Conservation (phyloP, 2,888 invertebrate species). For the Timema podura region DNA sequence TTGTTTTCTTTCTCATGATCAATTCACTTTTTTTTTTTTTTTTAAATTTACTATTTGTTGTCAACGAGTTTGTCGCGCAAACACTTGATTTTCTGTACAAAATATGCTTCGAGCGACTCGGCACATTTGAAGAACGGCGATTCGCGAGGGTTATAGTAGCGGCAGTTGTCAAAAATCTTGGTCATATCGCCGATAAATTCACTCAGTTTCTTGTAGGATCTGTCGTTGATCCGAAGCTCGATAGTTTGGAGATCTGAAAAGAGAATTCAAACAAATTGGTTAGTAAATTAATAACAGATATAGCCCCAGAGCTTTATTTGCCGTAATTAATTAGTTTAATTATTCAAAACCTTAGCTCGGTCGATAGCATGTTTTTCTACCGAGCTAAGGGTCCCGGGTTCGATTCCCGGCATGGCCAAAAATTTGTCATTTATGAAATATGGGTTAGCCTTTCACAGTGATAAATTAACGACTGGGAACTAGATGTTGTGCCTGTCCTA, state of each 20-base stretch:
- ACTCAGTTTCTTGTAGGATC: slow-evolving; percentile 78
- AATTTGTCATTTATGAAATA: too few species aligned
- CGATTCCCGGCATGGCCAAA: too few species aligned
- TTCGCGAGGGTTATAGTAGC: slow-evolving; percentile 94
- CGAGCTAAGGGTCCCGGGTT: too few species aligned
- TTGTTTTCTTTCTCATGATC: too few species aligned
- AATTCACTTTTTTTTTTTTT: too few species aligned
- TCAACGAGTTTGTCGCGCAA: slow-evolving; percentile 59
- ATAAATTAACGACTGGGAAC: too few species aligned
- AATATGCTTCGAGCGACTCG: slow-evolving; percentile 90
- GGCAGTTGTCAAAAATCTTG: slow-evolving; percentile 98
- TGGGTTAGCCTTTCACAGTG: too few species aligned
- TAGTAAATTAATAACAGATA: not conserved
- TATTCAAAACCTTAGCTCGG: not conserved
- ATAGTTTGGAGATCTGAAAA: slow-evolving; percentile 87
- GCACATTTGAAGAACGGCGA: slow-evolving; percentile 96
- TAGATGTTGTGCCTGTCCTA: too few species aligned
- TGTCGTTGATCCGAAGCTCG: slow-evolving; percentile 78
- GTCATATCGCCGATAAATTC: slow-evolving; percentile 98
- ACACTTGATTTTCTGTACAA: slow-evolving; percentile 88
- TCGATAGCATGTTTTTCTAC: too few species aligned
- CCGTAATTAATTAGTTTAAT: not conserved
- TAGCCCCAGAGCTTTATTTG: too few species aligned
- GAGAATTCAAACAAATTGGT: slow-evolving; percentile 24
- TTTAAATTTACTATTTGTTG: slow-evolving; percentile 25